These are phyloP conservation scores for Ptychobarbus kaznakovi DNA, from an alignment of 2,797 vertebrate species.

Conservation along the genomic window DNA sequence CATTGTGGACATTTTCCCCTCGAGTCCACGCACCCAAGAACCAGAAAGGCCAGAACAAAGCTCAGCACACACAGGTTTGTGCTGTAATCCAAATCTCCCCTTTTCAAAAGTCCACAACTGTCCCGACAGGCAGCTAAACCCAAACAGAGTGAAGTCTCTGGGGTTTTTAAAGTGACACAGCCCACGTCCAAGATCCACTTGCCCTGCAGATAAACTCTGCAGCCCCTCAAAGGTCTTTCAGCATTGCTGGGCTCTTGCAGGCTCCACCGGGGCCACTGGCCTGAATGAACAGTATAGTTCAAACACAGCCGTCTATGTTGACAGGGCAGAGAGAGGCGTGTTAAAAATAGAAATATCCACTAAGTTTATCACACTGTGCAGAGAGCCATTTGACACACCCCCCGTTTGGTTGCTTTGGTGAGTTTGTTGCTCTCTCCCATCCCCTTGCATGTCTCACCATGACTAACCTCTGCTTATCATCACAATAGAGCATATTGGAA, in stretches of 20 bases:
- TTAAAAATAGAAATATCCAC: constrained; percentile 89
- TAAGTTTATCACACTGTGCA: constrained; percentile 84
- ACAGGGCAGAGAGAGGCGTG: constrained; percentile 81
- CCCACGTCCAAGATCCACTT: constrained; percentile 31
- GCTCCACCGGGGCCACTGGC: constrained; percentile 44
- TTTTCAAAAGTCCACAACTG: constrained; percentile 9
- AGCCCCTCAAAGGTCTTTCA: constrained; percentile 22
- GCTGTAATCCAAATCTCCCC: constrained; percentile 32
- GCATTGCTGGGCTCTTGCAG: constrained; percentile 34
- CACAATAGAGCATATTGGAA: neutral
- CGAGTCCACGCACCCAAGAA: constrained; percentile 55
- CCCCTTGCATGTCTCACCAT: constrained; percentile 66
- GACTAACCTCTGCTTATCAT: constrained; percentile 58
- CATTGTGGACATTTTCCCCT: constrained; percentile 68
- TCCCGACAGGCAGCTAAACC: constrained; percentile 18
- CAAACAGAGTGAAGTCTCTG: constrained; percentile 41
- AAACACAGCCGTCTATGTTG: constrained; percentile 72
- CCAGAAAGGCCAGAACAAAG: constrained; percentile 18
- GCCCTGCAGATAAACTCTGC: constrained; percentile 29
- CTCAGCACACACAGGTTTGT: neutral
- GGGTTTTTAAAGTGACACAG: constrained; percentile 37
- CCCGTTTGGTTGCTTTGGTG: constrained; percentile 75
- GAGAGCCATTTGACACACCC: constrained; percentile 82
- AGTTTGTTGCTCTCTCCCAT: constrained; percentile 24
- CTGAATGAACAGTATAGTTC: constrained; percentile 62